Evolutionary conservation across 1,140 invertebrate genomes (phyloP), one percentile per base, ranked within the genome.

Genomic region (Orussus abietinus): DNA sequence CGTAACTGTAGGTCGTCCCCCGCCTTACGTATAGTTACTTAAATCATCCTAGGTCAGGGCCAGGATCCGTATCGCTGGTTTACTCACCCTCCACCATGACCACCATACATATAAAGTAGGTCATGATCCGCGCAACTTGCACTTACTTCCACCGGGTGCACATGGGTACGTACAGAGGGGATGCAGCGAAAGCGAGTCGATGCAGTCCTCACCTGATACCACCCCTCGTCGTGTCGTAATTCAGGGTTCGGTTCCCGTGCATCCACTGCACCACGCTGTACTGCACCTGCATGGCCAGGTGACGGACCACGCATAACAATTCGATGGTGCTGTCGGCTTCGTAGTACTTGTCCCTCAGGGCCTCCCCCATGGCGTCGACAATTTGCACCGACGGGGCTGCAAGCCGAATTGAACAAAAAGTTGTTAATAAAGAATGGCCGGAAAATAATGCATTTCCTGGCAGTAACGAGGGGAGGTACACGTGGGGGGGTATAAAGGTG

Each of bases 281-380:
- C 36, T 72, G 69, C 55, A 68, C 50, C 58, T 84, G 62, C 62
- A 88, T 76, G 47, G 77, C 80, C 62, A 83, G 82, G 64, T 86
- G 80, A 2, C 82, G 76, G 12, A 86, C 84, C 37, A 84, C 74
- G 59, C 85, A 88, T 36, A 82, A 76, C 49, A 87, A 67, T 42
- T 86, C 83, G 40, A 88, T 78, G 3, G 85, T 86, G 38, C 82
- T 85, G 52, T 86, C 84, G 0, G 83, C 83, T 58, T 88, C 83
- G 58, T 86, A 85, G 60, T 83, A 85, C 55, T 86, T 85, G 65
- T 85, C 84, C 43, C 78, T 69, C 15, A 86, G 69, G 5, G 78
- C 78, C 51, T 77, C 75, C 4, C 82, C 84, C 44, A 82, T 76
- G 48, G 83, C 81, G 57, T 87, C 85, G 19, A 87, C 80, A 57